Evolutionary conservation across 53 echinoderm and acorn worm species (phyloP).

Genomic region (Actinopyga echinites): DNA sequence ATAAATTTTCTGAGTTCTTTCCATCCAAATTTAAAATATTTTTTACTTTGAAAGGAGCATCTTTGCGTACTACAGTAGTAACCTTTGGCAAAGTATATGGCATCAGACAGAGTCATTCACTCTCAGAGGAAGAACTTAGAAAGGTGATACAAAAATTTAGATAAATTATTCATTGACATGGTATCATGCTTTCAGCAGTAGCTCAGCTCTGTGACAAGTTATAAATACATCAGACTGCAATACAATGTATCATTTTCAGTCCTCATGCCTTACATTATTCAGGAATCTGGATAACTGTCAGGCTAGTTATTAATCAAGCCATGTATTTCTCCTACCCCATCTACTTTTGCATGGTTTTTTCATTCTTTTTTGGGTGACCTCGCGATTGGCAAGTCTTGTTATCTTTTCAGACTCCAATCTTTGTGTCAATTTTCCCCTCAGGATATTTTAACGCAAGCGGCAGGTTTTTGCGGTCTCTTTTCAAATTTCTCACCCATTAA

Average conservation of each 20-base stretch:
- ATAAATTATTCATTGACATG: too few species aligned
- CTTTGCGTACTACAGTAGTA: too few species aligned
- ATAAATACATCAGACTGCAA: too few species aligned
- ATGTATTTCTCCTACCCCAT: too few species aligned
- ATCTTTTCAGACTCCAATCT: neutral
- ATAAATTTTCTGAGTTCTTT: neutral
- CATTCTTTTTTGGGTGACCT: slow-evolving; percentile 6
- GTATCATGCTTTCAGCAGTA: too few species aligned
- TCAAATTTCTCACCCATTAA: slow-evolving; percentile 14
- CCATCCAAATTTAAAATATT: neutral
- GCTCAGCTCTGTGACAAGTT: too few species aligned
- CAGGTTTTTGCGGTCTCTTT: slow-evolving; percentile 11
- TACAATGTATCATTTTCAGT: slow-evolving; percentile 5
- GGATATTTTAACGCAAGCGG: slow-evolving; percentile 21
- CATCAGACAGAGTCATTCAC: too few species aligned
- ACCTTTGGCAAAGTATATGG: too few species aligned
- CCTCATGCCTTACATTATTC: neutral
- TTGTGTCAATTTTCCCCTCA: slow-evolving; percentile 20
- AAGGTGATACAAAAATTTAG: too few species aligned
- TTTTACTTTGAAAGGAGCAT: neutral
- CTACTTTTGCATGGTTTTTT: too few species aligned
- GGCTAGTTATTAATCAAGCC: too few species aligned
- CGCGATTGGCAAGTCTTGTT: slow-evolving; percentile 12
- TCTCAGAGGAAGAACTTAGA: too few species aligned
- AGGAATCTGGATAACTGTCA: neutral